Percentiles rank a stretch among this genome's conserved stretches.
Conservation (phyloP, 1,140 invertebrate genomes). For the Cyphomyrmex costatus region DNA sequence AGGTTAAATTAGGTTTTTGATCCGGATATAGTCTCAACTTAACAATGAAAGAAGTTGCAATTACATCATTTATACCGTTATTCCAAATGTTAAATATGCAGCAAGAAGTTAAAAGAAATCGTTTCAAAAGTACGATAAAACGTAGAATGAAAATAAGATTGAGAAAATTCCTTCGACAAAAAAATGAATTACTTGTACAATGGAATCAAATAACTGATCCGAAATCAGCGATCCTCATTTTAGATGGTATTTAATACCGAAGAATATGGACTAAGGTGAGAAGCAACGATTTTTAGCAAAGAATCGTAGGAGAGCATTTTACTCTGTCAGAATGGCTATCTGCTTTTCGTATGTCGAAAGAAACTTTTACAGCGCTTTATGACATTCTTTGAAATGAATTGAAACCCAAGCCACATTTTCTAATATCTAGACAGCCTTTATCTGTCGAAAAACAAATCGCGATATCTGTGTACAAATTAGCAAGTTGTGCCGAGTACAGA, state of each 20-base stretch:
- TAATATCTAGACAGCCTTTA: slow-evolving; percentile 12
- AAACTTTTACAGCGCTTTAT: not conserved
- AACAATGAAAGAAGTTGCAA: too few relatives aligned
- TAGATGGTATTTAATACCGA: not conserved
- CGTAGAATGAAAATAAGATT: too few relatives aligned
- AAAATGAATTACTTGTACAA: not conserved
- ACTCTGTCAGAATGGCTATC: not conserved
- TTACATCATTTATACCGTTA: too few relatives aligned
- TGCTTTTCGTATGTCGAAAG: slow-evolving; percentile 29
- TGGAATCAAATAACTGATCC: not conserved
- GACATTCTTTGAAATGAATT: not conserved
- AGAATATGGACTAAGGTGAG: slow-evolving; percentile 2
- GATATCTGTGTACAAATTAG: slow-evolving; percentile 24
- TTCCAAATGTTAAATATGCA: too few relatives aligned
- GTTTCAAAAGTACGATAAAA: too few relatives aligned
- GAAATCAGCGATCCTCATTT: not conserved
- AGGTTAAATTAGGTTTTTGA: too few relatives aligned
- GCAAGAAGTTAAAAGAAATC: too few relatives aligned
- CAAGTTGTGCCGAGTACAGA: slow-evolving; percentile 17
- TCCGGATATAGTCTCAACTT: too few relatives aligned
- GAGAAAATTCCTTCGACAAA: too few relatives aligned
- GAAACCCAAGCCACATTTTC: not conserved
- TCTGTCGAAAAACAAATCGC: slow-evolving; percentile 28
- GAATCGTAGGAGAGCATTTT: not conserved
- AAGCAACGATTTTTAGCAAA: not conserved